Evolutionary conservation across 2,797 vertebrate species (phyloP), one percentile per base, ranked within the genome.

Genomic region (Sebastes hubbsi): DNA sequence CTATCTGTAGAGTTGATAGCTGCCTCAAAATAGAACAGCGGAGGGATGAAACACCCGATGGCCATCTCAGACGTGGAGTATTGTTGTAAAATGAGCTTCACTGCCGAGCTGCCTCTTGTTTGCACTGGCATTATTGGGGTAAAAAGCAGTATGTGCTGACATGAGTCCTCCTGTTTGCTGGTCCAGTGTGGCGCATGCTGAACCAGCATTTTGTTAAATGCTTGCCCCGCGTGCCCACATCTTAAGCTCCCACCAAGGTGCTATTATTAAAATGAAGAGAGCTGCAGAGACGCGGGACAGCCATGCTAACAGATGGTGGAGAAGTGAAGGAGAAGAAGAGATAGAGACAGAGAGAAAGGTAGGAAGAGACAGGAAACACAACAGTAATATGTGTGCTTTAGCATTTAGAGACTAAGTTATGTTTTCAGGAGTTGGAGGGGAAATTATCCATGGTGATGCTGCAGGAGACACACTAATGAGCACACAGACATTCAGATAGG

Each of bases 221-320:
- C 86, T 80, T 61, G 77, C 70, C 72, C 71, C 58, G n/a, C 54
- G 71, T 58, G 78, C 74, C 72, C 68, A 83, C 83, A 76, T 87
- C 78, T 89, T 88, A 86, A 90, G 85, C 81, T 89, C 80, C 86
- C 89, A 87, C 88, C 68, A 55, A 92, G 89, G 91, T 81, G 80
- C 91, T 69, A 78, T 91, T 91, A 90, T 81, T 81, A 79, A 88
- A 82, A 92, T 86, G 78, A 88, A 88, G 75, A 64, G 84, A 66
- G 58, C 80, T 81, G 83, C 63, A 65, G 81, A 85, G 74, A 87
- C 8, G 6, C 8, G 25, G 67, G 74, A 71, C 66, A 78, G 30
- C 59, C 29, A 52, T 59, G 71, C 72, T 64, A 77, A 81, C 88
- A 91, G 85, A 89, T 90, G 89, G 89, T 27, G 75, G 72, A 79